Base-by-base conservation (phyloP, 2,888 invertebrate species). In the Elmis aenea region DNA sequence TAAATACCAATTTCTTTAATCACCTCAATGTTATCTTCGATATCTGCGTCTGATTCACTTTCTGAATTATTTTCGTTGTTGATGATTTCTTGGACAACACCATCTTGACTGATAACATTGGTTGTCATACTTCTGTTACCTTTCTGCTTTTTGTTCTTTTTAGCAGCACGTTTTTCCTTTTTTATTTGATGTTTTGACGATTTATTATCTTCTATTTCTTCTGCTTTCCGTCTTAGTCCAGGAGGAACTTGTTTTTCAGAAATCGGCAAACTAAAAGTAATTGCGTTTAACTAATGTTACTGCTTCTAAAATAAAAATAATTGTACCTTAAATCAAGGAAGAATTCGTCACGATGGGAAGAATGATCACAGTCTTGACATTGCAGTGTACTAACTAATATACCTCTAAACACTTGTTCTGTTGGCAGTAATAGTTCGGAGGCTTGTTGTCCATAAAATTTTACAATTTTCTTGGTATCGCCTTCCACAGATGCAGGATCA, bases 391-490 rank as follows among this genome's bases (percentile, higher is more conserved):
- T 95, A 2, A 95, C 86, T 8, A 96, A 74, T 57, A 86, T 83
- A 0, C 97, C 97, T 14, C 93, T 85, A 72, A 97, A 99, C 31
- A 97, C 84, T 63, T 85, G 85, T 65, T 97, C 96, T 0, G 88
- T 83, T 27, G 85, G 79, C 15, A 88, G 71, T 59, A 85, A 77
- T 41, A 83, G 75, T 48, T 86, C 83, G 1, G 79, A 80, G 0
- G 86, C 87, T 65, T 88, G 86, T 54, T 83, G 81, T 3, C 87
- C 87, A 55, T 89, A 87, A 57, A 83, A 85, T 71, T 89, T 91
- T 32, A 90, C 76, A 59, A 83, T 83, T 52, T 79, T 77, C 54
- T 81, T 84, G 47, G 81, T 74, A 43, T 83, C 81, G 0, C 83
- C 83, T 49, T 86, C 84, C 2, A 88, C 83, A 44, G 78, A 79